Evolutionary conservation across 2,797 vertebrate genomes (phyloP).

Genomic region (Prunella strophiata): DNA sequence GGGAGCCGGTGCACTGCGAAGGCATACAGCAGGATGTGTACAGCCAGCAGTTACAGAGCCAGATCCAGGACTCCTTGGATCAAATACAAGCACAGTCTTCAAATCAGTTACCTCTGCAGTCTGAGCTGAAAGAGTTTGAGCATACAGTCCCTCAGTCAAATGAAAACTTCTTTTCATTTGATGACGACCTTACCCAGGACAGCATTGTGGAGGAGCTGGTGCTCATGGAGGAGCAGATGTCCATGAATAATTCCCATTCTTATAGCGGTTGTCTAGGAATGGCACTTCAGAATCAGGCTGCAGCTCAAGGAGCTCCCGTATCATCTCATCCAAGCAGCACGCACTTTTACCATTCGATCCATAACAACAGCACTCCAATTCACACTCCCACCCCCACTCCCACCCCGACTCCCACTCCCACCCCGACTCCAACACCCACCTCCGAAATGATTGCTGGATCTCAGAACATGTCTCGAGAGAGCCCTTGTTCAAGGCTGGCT

Average conservation of each 20-base stretch:
- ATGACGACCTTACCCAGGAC: conserved; percentile 97
- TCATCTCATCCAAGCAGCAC: conserved; percentile 79
- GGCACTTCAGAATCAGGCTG: conserved; percentile 81
- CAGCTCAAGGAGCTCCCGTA: conserved; percentile 75
- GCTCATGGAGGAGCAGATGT: conserved; percentile 99
- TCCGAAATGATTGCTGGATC: conserved; percentile 88
- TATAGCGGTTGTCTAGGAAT: conserved; percentile 85
- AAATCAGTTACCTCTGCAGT: conserved; percentile 83
- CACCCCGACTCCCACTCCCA: conserved; percentile 81
- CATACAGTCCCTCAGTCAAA: conserved; percentile 85
- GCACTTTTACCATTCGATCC: conserved; percentile 85
- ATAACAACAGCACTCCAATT: conserved; percentile 83
- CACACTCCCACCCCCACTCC: conserved; percentile 85
- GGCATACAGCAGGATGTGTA: conserved; percentile 75
- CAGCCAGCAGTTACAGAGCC: conserved; percentile 74
- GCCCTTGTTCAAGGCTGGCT: conserved; percentile 89
- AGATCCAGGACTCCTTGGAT: conserved; percentile 77
- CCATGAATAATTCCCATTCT: conserved; percentile 87
- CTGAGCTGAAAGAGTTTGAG: conserved; percentile 88
- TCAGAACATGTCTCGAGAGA: conserved; percentile 87
- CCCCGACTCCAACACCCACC: conserved; percentile 86
- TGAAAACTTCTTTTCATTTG: conserved; percentile 93
- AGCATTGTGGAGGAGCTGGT: conserved; percentile 99
- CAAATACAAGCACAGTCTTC: conserved; percentile 81
- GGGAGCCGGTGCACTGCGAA: conserved; percentile 78